Percentiles rank a stretch among this genome's conserved stretches.
Conservation (phyloP, 1,140 invertebrate species). For the Drosophila arawakana region DNA sequence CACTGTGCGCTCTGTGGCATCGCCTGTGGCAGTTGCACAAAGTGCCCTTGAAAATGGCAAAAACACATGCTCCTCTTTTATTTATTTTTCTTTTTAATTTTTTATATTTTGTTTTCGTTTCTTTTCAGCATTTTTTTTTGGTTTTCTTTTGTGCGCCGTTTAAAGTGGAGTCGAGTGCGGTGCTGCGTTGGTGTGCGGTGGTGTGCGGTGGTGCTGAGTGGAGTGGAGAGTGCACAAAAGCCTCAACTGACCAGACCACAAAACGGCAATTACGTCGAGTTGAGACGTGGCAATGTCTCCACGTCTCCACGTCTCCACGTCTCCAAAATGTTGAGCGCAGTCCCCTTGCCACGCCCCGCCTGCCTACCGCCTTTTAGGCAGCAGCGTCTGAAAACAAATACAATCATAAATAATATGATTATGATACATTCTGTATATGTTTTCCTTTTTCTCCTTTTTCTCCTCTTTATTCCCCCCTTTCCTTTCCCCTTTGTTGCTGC, state of each 20-base stretch:
- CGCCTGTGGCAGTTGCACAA: conserved; percentile 16
- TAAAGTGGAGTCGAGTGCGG: conserved; percentile 27
- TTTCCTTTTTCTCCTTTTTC: not conserved
- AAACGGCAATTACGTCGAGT: conserved; percentile 40
- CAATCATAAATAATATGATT: conserved; percentile 81
- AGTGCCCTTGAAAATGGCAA: conserved; percentile 76
- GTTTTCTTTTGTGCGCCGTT: conserved; percentile 51
- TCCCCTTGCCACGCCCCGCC: not conserved
- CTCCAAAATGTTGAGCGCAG: conserved; percentile 6
- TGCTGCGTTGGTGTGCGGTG: conserved; percentile 1
- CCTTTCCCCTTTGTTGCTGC: not conserved
- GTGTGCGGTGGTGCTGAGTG: conserved; percentile 24
- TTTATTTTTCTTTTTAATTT: conserved; percentile 13
- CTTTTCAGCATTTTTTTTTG: not conserved
- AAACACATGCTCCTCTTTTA: conserved; percentile 65
- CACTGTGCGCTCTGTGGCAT: conserved; percentile 42
- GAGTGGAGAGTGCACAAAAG: conserved; percentile 39
- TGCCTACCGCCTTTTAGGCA: not conserved
- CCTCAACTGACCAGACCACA: conserved; percentile 43
- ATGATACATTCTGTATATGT: conserved; percentile 52
- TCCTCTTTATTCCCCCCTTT: not conserved
- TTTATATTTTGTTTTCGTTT: no score
- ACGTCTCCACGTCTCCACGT: conserved; percentile 27
- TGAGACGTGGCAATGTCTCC: conserved; percentile 37
- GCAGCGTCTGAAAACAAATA: conserved; percentile 66